phyloP scores from a whole-genome alignment of 2,888 invertebrate species.

The Cremastobaeus sp. region DNA sequence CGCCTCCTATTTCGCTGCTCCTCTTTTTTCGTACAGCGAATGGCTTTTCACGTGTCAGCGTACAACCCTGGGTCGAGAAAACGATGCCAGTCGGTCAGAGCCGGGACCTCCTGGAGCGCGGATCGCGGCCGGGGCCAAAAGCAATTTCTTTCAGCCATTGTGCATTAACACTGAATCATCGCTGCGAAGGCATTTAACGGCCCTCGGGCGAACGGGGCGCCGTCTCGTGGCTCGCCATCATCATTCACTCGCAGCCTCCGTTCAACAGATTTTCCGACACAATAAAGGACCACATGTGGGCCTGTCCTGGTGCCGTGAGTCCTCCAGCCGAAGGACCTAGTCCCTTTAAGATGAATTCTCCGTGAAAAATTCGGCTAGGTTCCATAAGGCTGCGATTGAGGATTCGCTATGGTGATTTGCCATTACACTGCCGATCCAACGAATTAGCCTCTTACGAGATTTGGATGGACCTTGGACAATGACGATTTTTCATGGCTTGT shows the following conservation, averaged over 20 bases:
- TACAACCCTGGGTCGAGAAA: constrained; percentile 43
- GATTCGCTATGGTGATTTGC: constrained; percentile 30
- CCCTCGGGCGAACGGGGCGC: constrained; percentile 64
- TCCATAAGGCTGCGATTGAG: constrained; percentile 9
- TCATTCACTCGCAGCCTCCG: constrained; percentile 69
- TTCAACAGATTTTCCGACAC: constrained; percentile 66
- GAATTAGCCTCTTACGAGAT: constrained; percentile 12
- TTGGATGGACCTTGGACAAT: constrained; percentile 1
- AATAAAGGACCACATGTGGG: constrained; percentile 62
- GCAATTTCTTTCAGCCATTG: constrained; percentile 73
- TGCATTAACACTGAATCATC: constrained; percentile 75
- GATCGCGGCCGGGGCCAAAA: constrained; percentile 69
- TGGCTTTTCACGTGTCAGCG: constrained; percentile 62
- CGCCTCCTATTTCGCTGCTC: neutral
- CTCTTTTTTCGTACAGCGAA: constrained; percentile 52
- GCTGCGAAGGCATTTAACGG: constrained; percentile 72
- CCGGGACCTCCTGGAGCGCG: constrained; percentile 70
- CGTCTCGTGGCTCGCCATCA: constrained; percentile 62
- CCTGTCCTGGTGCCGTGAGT: neutral
- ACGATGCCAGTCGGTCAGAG: constrained; percentile 57
- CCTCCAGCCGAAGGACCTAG: neutral
- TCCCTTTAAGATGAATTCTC: constrained; percentile 13
- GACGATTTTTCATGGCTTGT: constrained; percentile 32
- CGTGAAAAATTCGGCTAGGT: constrained; percentile 14
- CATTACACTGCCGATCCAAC: constrained; percentile 3